These are phyloP conservation scores for Antennarius striatus DNA, from an alignment of 2,113 vertebrate genomes.

Conservation along the genomic window DNA sequence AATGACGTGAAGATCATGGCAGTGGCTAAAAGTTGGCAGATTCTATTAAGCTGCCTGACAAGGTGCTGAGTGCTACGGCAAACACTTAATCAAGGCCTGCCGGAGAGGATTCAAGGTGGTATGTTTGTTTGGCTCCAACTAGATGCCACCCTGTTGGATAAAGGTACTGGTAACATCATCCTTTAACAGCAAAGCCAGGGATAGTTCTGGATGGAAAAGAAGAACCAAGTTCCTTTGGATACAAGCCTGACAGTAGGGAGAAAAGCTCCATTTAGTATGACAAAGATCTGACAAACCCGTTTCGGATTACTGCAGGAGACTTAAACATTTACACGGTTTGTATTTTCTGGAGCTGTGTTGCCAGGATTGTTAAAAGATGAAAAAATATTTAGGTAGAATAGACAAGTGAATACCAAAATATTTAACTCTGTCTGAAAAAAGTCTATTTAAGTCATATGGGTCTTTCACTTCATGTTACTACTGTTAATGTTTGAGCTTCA, in stretches of 20 bases:
- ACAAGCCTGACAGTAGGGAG: not conserved
- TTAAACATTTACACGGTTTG: constrained; percentile 1
- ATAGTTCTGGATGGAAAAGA: constrained; percentile 5
- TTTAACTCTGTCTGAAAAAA: no score
- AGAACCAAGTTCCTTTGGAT: not conserved
- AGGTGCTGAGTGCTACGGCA: constrained; percentile 44
- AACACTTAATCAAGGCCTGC: constrained; percentile 54
- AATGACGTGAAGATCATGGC: constrained; percentile 46
- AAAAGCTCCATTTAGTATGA: not conserved
- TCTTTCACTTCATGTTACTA: no score
- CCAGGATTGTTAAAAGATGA: not conserved
- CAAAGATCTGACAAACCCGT: not conserved
- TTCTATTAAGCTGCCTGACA: constrained; percentile 32
- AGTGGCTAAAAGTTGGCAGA: constrained; percentile 30
- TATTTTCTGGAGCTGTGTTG: not conserved
- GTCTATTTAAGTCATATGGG: no score
- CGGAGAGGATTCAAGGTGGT: constrained; percentile 55
- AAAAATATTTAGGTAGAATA: no score
- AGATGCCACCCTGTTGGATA: constrained; percentile 52
- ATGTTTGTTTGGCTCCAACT: constrained; percentile 49
- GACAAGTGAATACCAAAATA: no score
- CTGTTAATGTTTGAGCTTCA: no score
- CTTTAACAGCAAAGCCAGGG: constrained; percentile 26
- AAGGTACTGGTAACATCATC: constrained; percentile 36
- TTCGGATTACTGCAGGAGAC: not conserved